Conservation (phyloP, 2,797 vertebrate genomes). For the Tadarida brasiliensis region DNA sequence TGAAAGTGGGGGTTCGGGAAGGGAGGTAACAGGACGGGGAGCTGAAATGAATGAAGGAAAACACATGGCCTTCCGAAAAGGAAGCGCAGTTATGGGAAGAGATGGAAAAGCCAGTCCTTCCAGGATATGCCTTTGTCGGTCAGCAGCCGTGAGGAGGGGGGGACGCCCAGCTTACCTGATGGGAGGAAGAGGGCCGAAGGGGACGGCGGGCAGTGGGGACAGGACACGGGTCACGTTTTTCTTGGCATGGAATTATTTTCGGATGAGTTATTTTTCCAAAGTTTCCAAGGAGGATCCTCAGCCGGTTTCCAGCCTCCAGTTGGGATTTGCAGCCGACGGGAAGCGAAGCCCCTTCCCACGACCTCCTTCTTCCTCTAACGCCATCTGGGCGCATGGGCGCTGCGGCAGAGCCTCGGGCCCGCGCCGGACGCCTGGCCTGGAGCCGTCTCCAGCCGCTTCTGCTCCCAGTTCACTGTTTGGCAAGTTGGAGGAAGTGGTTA, state of each 20-base stretch:
- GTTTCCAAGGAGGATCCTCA: constrained; percentile 82
- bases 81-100: constrained; percentile 70
- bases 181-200: constrained; percentile 62
- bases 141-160: constrained; percentile 64
- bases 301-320: constrained; percentile 78
- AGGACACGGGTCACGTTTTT: constrained; percentile 77
- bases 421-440: not conserved
- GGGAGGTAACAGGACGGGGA: constrained; percentile 54
- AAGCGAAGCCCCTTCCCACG: constrained; percentile 82
- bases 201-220: constrained; percentile 9
- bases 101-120: constrained; percentile 76
- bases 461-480: constrained; percentile 72
- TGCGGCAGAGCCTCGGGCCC: constrained; percentile 7
- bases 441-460: constrained; percentile 18
- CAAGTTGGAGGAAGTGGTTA: constrained; percentile 37
- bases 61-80: constrained; percentile 76
- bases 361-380: constrained; percentile 79
- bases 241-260: constrained; percentile 79
- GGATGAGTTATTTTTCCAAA: constrained; percentile 81
- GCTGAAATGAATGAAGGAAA: constrained; percentile 65
- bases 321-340: constrained; percentile 83
- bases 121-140: constrained; percentile 63
- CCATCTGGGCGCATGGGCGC: no score
- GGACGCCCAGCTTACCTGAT: constrained; percentile 77
- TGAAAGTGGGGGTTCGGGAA: not conserved